A percentile compares a stretch with the other conserved stretches of the same genome.
These are phyloP conservation scores for Trematomus bernacchii DNA, from an alignment of 2,797 vertebrate genomes.

Conservation along the genomic window DNA sequence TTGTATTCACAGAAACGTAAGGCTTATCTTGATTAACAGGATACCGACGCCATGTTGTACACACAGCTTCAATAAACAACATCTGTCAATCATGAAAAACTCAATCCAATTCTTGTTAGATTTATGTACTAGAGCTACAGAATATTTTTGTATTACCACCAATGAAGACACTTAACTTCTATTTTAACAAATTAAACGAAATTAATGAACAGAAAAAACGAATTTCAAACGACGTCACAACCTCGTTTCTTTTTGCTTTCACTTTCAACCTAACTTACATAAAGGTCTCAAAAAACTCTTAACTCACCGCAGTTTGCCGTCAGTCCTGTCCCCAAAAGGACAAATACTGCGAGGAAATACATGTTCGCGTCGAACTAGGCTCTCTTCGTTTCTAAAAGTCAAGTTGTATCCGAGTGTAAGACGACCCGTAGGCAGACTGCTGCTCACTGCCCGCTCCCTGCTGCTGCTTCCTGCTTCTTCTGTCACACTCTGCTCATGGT, in stretches of 20 bases:
- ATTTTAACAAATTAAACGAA: not conserved
- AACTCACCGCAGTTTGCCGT: conserved; percentile 42
- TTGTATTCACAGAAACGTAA: too few species aligned
- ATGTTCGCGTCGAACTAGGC: not conserved
- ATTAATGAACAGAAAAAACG: not conserved
- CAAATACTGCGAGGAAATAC: rapidly evolving
- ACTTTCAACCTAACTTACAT: too few species aligned
- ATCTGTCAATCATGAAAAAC: too few species aligned
- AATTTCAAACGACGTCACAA: not conserved
- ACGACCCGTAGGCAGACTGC: too few species aligned
- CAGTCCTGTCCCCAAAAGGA: conserved; percentile 18
- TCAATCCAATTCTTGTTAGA: not conserved
- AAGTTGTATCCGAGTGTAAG: not conserved
- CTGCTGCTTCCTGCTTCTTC: not conserved
- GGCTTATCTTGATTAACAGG: too few species aligned
- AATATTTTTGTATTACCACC: rapidly evolving
- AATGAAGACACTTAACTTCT: not conserved
- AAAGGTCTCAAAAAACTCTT: not conserved
- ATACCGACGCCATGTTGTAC: not conserved
- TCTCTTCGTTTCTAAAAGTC: rapidly evolving
- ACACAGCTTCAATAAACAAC: not conserved
- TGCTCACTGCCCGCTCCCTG: too few species aligned
- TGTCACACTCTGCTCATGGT: not conserved
- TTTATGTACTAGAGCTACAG: not conserved
- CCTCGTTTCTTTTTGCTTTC: too few species aligned